A percentile compares a stretch with the other conserved stretches of the same genome.
These are phyloP conservation scores for Lottia scabra DNA, from an alignment of 2,888 invertebrate species.

Conservation along the genomic window DNA sequence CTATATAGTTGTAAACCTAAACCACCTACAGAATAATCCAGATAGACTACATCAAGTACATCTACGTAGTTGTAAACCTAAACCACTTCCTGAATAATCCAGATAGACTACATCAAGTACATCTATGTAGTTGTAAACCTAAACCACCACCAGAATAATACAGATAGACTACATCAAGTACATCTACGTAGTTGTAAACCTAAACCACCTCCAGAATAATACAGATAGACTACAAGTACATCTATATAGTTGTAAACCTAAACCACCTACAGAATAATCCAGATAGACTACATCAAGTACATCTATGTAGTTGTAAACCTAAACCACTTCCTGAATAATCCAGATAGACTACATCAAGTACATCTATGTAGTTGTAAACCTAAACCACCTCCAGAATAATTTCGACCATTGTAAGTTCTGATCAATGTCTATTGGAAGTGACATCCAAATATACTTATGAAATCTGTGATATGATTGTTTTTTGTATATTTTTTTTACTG, in stretches of 20 bases:
- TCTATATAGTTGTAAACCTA: constrained; percentile 74
- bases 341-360: constrained; percentile 76
- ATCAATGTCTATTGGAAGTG: too few relatives aligned
- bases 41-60: constrained; percentile 77
- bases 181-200: constrained; percentile 76
- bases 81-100: constrained; percentile 72
- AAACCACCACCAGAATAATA: constrained; percentile 70
- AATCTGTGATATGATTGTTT: too few relatives aligned
- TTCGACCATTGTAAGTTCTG: too few relatives aligned
- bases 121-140: constrained; percentile 75
- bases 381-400: constrained; percentile 33
- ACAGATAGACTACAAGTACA: constrained; percentile 78
- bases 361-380: constrained; percentile 76
- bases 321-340: constrained; percentile 70
- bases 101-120: constrained; percentile 76
- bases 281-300: constrained; percentile 76
- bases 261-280: constrained; percentile 72
- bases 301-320: constrained; percentile 75
- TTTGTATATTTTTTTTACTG: too few relatives aligned
- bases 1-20: constrained; percentile 74
- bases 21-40: constrained; percentile 72
- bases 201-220: constrained; percentile 66
- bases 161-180: constrained; percentile 76
- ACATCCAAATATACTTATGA: too few relatives aligned
- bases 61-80: constrained; percentile 74